These are phyloP conservation scores for Pseudobourletiella spinata DNA, from an alignment of 1,140 invertebrate species.

Conservation along the genomic window DNA sequence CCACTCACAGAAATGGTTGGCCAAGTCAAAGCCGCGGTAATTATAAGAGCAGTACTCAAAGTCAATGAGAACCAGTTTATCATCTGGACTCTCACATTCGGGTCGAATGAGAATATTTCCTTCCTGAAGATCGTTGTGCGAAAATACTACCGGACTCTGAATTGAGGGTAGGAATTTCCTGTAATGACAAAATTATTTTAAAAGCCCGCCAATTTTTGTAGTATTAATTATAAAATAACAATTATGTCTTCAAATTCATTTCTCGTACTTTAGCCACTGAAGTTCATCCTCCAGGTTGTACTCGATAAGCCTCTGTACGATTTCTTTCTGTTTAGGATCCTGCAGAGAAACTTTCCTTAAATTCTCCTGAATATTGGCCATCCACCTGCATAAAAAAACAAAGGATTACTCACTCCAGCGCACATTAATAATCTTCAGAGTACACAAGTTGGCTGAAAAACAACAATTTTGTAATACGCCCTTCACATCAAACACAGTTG, in stretches of 20 bases:
- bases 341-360: slow-evolving; percentile 29
- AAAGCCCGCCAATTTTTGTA: no score
- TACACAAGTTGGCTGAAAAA: no score
- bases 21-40: slow-evolving; percentile 87
- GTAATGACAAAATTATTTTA: not conserved
- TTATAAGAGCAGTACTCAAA: slow-evolving; percentile 93
- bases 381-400: slow-evolving; percentile 41
- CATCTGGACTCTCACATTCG: slow-evolving; percentile 21
- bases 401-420: no score
- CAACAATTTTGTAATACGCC: no score
- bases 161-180: slow-evolving; percentile 43
- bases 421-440: no score
- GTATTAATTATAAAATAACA: no score
- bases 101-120: slow-evolving; percentile 53
- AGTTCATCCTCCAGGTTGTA: slow-evolving; percentile 55
- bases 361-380: slow-evolving; percentile 40
- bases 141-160: slow-evolving; percentile 82
- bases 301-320: slow-evolving; percentile 24
- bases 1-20: slow-evolving; percentile 95
- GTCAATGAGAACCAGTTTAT: slow-evolving; percentile 66
- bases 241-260: no score
- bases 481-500: no score
- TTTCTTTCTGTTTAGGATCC: slow-evolving; percentile 33
- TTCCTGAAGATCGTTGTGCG: slow-evolving; percentile 96
- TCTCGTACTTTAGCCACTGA: slow-evolving; percentile 51